Conservation (phyloP, 2,888 invertebrate genomes). For the Lasioglossum zephyrum region DNA sequence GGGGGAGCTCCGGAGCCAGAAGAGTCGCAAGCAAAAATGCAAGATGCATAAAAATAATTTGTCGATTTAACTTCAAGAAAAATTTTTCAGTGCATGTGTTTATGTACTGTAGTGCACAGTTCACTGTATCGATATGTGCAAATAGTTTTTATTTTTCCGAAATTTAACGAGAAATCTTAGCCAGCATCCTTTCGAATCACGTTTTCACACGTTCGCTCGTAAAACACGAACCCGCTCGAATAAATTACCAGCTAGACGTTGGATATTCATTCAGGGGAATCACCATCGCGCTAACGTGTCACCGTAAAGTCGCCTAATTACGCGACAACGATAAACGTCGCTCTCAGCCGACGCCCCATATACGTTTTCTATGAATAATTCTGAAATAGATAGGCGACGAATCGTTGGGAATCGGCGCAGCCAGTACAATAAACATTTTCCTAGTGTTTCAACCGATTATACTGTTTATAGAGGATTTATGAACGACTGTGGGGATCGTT, state of each 20-base stretch:
- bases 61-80: neutral
- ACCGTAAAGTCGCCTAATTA: constrained; percentile 2
- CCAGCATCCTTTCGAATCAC: neutral
- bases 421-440: neutral
- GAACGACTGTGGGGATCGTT: neutral
- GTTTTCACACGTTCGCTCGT: neutral
- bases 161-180: neutral
- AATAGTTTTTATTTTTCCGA: neutral
- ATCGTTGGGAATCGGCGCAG: neutral
- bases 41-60: neutral
- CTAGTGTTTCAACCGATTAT: neutral
- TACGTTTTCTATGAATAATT: neutral
- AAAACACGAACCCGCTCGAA: neutral
- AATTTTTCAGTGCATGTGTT: neutral
- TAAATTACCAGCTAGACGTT: neutral
- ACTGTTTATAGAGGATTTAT: neutral
- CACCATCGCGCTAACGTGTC: neutral
- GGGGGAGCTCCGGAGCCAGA: neutral
- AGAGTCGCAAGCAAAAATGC: neutral
- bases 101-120: neutral
- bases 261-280: neutral
- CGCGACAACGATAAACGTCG: neutral
- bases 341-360: neutral
- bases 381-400: neutral
- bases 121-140: neutral